Evolutionary conservation across 2,888 invertebrate species (phyloP).

Genomic region (Heliconius hortense): DNA sequence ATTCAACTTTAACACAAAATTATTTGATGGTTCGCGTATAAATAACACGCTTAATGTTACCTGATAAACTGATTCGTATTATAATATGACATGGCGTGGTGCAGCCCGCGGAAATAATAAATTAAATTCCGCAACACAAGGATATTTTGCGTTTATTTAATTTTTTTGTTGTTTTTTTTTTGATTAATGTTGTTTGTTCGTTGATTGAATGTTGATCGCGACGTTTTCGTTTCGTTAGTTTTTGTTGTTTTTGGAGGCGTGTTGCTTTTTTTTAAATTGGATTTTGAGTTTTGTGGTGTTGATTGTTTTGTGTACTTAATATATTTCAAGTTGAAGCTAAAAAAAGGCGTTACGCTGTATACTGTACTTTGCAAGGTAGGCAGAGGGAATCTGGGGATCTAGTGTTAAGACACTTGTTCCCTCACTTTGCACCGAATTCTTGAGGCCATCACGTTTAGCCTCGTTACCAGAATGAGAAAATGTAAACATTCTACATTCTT

Average conservation of each 20-base stretch:
- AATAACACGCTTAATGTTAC: slow-evolving; percentile 42
- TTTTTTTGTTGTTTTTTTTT: background rate
- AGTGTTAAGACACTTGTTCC: no score
- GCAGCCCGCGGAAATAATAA: slow-evolving; percentile 37
- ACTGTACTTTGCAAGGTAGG: no score
- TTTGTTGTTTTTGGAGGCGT: background rate
- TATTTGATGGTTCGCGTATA: slow-evolving; percentile 29
- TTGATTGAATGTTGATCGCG: slow-evolving; percentile 19
- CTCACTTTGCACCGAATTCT: no score
- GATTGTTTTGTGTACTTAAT: background rate
- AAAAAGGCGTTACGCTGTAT: no score
- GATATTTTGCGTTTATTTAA: slow-evolving; percentile 10
- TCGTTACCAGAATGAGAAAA: no score
- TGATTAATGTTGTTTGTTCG: slow-evolving; percentile 31
- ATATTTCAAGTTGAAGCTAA: no score
- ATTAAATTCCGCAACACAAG: slow-evolving; percentile 35
- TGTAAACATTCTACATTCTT: no score
- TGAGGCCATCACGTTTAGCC: no score
- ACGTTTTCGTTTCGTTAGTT: background rate
- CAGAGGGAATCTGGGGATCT: no score
- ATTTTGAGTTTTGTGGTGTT: background rate
- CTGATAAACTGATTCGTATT: slow-evolving; percentile 46
- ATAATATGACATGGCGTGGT: slow-evolving; percentile 36
- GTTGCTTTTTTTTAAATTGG: no score
- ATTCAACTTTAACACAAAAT: slow-evolving; percentile 24